Evolutionary conservation across 1,140 invertebrate species (phyloP), one percentile per base, ranked within the genome.

Genomic region (Epicauta chinensis): DNA sequence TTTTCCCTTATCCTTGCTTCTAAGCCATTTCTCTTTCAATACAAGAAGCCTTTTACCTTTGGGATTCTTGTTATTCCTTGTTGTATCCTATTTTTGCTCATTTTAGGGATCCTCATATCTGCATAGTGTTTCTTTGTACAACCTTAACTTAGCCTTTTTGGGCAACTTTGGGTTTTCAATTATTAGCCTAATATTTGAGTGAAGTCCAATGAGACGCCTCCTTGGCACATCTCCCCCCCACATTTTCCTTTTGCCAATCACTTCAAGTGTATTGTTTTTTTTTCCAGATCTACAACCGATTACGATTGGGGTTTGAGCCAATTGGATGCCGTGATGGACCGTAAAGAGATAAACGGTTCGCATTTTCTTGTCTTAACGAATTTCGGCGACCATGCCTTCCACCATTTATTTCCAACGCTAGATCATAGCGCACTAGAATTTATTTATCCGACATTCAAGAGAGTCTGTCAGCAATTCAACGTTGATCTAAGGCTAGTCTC

Each of bases 381-480:
- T 53, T 92, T 88, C 56, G 89, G 89, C 6, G 81, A 85, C 31
- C 90, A 93, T 66, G 72, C 73, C 1, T 69, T 91, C 1, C 89
- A 93, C 65, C 89, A 92, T 73, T 71, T 93, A 1, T 81, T 92
- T 56, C 89, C 89, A 0, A 88, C 87, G 0, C 61, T 92, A 11
- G 89, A 91, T 63, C 87, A 91, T 60, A 79, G 76, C 0, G 78
- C 83, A 40, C 68, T 92, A 14, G 71, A 76, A 2, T 67, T 79
- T 12, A 72, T 90, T 9, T 75, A 83, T 58, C 79, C 82, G 0
- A 68, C 81, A 9, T 79, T 89, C 23, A 58, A 81, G 11, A 66
- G 87, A 59, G 84, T 83, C 1, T 82, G 84, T 47, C 64, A 80
- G 38, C 80, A 91, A 64, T 91, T 88, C 64, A 75, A 76, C 36